phyloP scores from a whole-genome alignment of 2,888 invertebrate species.

The Eurytoma adleriae region DNA sequence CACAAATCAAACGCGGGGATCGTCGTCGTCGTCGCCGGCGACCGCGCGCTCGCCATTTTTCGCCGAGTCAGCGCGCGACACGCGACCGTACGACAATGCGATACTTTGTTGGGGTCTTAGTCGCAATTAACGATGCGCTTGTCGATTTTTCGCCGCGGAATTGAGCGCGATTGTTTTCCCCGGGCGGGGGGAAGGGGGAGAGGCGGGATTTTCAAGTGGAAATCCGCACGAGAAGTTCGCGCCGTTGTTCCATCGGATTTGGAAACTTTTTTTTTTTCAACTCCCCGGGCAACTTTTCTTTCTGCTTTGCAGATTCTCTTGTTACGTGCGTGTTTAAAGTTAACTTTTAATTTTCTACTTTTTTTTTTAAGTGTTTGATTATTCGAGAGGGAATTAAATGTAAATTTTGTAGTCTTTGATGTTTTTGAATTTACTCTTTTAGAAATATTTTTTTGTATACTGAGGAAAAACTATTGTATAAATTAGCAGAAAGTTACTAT shows the following conservation, averaged over 20 bases:
- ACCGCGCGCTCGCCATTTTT: constrained; percentile 12
- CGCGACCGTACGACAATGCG: constrained; percentile 3
- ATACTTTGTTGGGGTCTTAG: constrained; percentile 27
- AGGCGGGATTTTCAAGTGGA: constrained; percentile 2
- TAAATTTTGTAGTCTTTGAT: too few species aligned
- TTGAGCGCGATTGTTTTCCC: not conserved
- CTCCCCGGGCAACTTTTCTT: too few species aligned
- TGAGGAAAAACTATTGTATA: too few species aligned
- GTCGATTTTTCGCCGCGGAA: constrained; percentile 5
- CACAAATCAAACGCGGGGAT: constrained; percentile 49
- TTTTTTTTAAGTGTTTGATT: too few species aligned
- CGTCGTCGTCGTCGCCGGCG: constrained; percentile 14
- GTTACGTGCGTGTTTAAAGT: too few species aligned
- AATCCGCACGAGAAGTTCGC: not conserved
- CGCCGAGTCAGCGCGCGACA: constrained; percentile 35
- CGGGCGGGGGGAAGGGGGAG: constrained; percentile 4
- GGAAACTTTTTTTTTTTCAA: too few species aligned
- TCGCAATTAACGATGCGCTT: constrained; percentile 34
- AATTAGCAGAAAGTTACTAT: too few species aligned
- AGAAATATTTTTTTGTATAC: too few species aligned
- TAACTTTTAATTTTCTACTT: too few species aligned
- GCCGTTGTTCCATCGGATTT: not conserved
- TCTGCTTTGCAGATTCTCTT: too few species aligned
- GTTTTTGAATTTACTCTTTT: too few species aligned
- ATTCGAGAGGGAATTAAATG: too few species aligned